Conservation (phyloP, 2,113 vertebrate species). For the Odontophorus gujanensis region DNA sequence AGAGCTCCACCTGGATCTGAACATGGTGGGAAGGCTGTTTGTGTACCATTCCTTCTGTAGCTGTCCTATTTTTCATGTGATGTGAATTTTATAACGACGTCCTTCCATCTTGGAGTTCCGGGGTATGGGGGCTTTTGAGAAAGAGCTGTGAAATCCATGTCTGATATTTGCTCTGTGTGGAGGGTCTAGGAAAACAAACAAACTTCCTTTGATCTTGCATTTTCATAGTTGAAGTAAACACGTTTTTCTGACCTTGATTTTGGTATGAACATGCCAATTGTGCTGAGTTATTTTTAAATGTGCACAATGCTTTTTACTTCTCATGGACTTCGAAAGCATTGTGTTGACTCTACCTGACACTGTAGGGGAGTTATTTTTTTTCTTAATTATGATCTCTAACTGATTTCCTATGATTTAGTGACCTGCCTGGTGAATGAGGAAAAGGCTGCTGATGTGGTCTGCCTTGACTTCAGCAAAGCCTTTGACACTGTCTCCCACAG, state of each 20-base stretch:
- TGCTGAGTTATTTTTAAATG: neutral
- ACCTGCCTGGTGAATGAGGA: too few species aligned
- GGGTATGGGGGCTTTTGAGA: neutral
- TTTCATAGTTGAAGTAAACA: neutral
- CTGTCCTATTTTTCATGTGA: accelerated
- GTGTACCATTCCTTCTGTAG: neutral
- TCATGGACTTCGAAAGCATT: neutral
- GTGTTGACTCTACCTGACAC: neutral
- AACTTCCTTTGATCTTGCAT: neutral
- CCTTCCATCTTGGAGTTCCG: neutral
- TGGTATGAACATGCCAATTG: neutral
- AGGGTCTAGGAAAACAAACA: neutral
- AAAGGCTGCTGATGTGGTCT: too few species aligned
- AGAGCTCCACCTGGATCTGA: neutral
- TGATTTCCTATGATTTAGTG: too few species aligned
- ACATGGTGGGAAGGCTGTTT: accelerated
- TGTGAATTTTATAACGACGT: neutral
- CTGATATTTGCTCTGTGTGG: neutral
- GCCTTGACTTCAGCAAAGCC: too few species aligned
- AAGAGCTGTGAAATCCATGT: neutral
- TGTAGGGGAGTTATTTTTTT: neutral
- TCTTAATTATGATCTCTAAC: neutral
- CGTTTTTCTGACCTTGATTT: neutral
- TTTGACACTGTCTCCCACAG: too few species aligned
- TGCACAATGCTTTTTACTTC: neutral